phyloP scores from a whole-genome alignment of 1,140 invertebrate genomes.

The Pseudomyrmex concolor region DNA sequence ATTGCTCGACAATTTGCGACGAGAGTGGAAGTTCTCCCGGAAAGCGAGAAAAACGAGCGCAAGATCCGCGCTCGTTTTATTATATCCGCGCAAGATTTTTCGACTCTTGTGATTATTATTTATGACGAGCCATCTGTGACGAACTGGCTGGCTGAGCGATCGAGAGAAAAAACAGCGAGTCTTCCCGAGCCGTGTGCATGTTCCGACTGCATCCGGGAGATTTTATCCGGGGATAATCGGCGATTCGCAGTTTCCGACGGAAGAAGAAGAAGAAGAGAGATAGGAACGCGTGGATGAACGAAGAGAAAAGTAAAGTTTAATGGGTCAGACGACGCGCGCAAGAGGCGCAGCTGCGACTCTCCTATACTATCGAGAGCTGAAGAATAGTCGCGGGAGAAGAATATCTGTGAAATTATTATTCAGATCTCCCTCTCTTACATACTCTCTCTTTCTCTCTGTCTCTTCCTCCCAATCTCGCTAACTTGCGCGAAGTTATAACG shows the following conservation, averaged over 20 bases:
- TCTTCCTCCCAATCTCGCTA: constrained; percentile 12
- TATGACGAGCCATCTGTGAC: neutral
- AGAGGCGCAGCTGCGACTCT: constrained; percentile 25
- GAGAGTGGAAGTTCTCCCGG: neutral
- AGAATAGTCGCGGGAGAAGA: constrained; percentile 18
- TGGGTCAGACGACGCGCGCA: neutral
- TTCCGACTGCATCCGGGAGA: constrained; percentile 24
- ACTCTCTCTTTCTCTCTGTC: neutral
- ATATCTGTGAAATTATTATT: constrained; percentile 60
- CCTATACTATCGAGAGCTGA: constrained; percentile 21
- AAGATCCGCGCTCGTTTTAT: no score
- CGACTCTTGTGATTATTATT: constrained; percentile 15
- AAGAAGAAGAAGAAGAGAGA: neutral
- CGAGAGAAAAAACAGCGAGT: constrained; percentile 25
- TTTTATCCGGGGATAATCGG: constrained; percentile 10
- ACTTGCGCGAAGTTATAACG: constrained; percentile 53
- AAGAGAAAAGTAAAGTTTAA: constrained; percentile 48
- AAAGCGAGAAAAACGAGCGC: neutral
- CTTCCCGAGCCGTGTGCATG: constrained; percentile 22
- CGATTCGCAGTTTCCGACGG: constrained; percentile 10
- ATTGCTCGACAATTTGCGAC: neutral
- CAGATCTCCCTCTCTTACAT: neutral
- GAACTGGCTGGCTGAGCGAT: neutral
- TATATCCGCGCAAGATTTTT: constrained; percentile 12
- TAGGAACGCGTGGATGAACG: neutral